phyloP scores from a whole-genome alignment of 2,797 vertebrate species.

The Oreochromis grahami region DNA sequence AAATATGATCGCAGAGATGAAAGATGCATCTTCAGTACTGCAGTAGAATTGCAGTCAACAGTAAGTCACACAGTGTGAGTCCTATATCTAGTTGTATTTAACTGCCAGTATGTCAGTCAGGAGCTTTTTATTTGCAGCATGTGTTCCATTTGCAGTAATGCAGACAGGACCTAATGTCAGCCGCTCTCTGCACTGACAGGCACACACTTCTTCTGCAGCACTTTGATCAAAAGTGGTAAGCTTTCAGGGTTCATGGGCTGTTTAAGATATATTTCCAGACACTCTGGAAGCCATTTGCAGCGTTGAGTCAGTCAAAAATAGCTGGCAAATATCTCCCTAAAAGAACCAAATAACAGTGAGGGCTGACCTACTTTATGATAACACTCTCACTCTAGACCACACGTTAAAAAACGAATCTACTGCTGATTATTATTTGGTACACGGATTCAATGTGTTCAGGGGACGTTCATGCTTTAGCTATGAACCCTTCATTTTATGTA shows the following conservation, averaged over 20 bases:
- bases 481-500: neutral
- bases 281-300: constrained; percentile 14
- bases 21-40: neutral
- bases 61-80: neutral
- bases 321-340: constrained; percentile 36
- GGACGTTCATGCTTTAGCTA: neutral
- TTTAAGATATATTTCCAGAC: constrained; percentile 36
- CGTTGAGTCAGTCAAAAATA: constrained; percentile 39
- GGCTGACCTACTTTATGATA: constrained; percentile 40
- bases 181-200: neutral
- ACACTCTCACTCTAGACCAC: neutral
- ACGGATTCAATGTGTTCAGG: neutral
- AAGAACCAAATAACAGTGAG: constrained; percentile 13
- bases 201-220: neutral
- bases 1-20: neutral
- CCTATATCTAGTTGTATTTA: neutral
- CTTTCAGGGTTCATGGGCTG: constrained; percentile 29
- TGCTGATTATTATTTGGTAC: neutral
- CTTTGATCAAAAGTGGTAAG: constrained; percentile 33
- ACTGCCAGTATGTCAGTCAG: neutral
- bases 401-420: neutral
- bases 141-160: constrained; percentile 3
- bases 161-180: constrained; percentile 8
- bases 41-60: neutral
- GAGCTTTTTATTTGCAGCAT: constrained; percentile 2